Percentiles rank a stretch among this genome's conserved stretches.
Conservation (phyloP, 1,140 invertebrate genomes). For the Ceratosolen fusciceps region DNA sequence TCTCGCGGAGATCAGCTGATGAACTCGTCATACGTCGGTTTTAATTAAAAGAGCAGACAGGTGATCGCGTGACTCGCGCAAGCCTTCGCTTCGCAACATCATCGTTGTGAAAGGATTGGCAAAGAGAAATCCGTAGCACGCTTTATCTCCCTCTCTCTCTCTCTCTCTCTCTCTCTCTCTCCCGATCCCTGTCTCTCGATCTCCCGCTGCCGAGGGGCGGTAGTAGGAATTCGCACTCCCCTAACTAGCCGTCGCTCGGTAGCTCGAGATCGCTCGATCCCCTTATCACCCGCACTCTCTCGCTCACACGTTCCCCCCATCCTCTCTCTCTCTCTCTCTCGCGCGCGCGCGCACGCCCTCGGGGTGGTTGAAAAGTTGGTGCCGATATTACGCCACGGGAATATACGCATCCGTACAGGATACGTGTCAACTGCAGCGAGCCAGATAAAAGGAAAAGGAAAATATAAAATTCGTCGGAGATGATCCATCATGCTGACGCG, state of each 20-base stretch:
- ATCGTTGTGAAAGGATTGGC: conserved; percentile 42
- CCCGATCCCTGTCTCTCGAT: background rate
- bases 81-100: conserved; percentile 45
- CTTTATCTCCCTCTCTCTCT: too few species aligned
- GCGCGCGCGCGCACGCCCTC: too few species aligned
- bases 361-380: conserved; percentile 56
- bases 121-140: background rate
- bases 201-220: background rate
- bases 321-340: background rate
- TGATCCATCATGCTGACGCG: conserved; percentile 70
- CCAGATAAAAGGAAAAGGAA: conserved; percentile 69
- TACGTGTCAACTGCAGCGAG: conserved; percentile 71
- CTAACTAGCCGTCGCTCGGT: background rate
- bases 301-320: background rate
- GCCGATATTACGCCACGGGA: conserved; percentile 51
- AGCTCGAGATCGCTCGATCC: conserved; percentile 3
- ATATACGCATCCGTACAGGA: background rate
- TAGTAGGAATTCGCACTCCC: background rate
- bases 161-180: background rate
- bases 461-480: conserved; percentile 64
- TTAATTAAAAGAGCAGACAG: conserved; percentile 64
- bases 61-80: conserved; percentile 59
- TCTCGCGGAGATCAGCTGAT: conserved; percentile 54
- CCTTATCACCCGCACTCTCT: background rate
- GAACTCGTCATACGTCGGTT: conserved; percentile 63